phyloP scores from a whole-genome alignment of 2,888 invertebrate genomes.

The Lasiommata megera region DNA sequence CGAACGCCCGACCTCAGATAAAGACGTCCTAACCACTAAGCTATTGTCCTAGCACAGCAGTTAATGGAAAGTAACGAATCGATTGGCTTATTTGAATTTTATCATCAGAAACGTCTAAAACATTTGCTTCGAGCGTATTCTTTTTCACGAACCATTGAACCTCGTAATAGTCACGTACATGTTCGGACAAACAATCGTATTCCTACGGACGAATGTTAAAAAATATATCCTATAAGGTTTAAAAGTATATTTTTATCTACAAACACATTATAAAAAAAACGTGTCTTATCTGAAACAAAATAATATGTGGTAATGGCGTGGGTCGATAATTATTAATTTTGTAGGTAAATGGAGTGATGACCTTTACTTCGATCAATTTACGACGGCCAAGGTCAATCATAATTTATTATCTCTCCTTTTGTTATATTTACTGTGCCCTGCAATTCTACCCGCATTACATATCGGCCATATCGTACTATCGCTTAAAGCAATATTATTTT shows the following conservation, averaged over 20 bases:
- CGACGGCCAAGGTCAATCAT: not conserved
- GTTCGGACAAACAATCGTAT: not conserved
- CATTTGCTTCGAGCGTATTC: not conserved
- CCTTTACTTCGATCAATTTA: not conserved
- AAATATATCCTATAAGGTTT: not conserved
- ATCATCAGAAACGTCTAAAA: not conserved
- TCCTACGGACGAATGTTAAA: not conserved
- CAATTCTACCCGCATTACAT: no score
- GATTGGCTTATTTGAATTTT: not conserved
- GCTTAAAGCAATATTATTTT: no score
- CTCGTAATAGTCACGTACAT: not conserved
- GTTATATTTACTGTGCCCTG: no score
- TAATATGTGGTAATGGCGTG: not conserved
- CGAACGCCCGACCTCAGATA: no score
- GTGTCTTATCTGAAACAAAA: conserved; percentile 1
- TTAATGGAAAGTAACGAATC: no score
- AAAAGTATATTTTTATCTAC: not conserved
- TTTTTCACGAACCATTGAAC: not conserved
- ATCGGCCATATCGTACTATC: no score
- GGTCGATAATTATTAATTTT: not conserved
- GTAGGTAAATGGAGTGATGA: not conserved
- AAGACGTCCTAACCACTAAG: no score
- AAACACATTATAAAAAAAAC: not conserved
- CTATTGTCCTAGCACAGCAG: no score
- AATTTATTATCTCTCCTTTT: no score